Evolutionary conservation across 2,113 vertebrate genomes (phyloP), one percentile per base, ranked within the genome.

Genomic region (Crotalus viridis): DNA sequence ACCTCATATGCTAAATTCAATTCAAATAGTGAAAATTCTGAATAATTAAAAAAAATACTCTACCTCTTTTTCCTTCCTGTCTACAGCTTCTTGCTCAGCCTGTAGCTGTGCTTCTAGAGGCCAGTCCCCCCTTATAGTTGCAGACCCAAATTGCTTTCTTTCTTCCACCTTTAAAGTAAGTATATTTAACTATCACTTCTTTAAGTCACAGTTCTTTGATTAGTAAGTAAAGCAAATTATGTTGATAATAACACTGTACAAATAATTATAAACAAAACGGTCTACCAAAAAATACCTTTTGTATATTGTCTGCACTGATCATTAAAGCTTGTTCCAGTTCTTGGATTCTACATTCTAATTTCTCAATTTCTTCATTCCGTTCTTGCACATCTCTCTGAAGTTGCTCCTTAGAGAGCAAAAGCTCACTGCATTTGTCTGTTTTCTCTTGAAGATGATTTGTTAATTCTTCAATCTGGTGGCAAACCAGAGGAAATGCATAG

Each of bases 51-150:
- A 21, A 39, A 48, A 28, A 59, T 51, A 88, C 85, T 95, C 96
- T 98, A 99, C 99, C 99, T 99, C 99, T 91, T 99, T 99, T 96
- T 99, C 99, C 94, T 99, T 99, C 96, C 99, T 97, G 96, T 99
- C 99, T 97, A 99, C 97, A 94, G 99, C 99, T 94, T 99, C 99
- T 97, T 98, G 97, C 95, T 99, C 99, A 0, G 98, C 99, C 95
- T 99, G 99, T 56, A 99, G 94, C 56, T 99, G 99, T 92, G 98
- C 96, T 97, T 99, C 98, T 94, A 99, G 97, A 24, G 98, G 98
- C 93, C 98, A 96, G 64, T 98, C 98, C 94, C 93, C 96, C 39
- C 98, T 97, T 51, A 96, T 95, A 90, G 97, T 96, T 95, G 98
- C 56, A 64, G 97, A 96, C 95, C 97, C 98, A 97, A 98, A 97